A percentile compares a stretch with the other conserved stretches of the same genome.
Evolutionary conservation across 2,797 vertebrate genomes (phyloP).

Genomic region (Chaetophractus vellerosus): DNA sequence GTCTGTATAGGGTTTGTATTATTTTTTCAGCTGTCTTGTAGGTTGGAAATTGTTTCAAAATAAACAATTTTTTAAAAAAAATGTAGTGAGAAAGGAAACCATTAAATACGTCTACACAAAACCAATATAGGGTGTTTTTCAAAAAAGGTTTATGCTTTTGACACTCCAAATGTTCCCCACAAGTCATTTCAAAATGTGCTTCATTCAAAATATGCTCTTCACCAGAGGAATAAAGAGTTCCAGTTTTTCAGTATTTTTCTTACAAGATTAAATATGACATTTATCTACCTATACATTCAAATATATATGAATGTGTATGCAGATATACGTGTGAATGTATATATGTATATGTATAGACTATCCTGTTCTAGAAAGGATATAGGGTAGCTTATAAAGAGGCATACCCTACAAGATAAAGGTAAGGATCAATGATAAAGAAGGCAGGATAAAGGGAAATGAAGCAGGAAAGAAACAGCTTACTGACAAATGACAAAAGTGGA

Average conservation of each 20-base stretch:
- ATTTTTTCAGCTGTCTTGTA: too few relatives aligned
- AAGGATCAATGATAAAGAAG: conserved; percentile 31
- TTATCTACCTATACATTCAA: conserved; percentile 32
- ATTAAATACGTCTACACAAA: conserved; percentile 33
- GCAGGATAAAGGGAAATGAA: conserved; percentile 33
- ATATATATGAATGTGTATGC: background rate
- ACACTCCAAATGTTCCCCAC: background rate
- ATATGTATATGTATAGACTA: background rate
- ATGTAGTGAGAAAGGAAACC: conserved; percentile 52
- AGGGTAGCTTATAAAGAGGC: background rate
- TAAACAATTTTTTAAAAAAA: too few relatives aligned
- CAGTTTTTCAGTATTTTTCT: conserved; percentile 50
- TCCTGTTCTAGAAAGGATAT: conserved; percentile 1
- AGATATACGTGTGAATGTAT: background rate
- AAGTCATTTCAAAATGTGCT: conserved; percentile 33
- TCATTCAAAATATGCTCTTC: conserved; percentile 59
- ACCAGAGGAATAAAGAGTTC: conserved; percentile 36
- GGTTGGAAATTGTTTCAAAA: too few relatives aligned
- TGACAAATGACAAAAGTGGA: conserved; percentile 34
- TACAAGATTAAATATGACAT: background rate
- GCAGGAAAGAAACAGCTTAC: background rate
- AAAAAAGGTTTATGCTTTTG: background rate
- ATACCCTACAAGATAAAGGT: background rate
- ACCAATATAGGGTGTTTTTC: background rate
- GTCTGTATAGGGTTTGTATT: too few relatives aligned